phyloP scores from a whole-genome alignment of 2,113 vertebrate species.

The Chunga burmeisteri region DNA sequence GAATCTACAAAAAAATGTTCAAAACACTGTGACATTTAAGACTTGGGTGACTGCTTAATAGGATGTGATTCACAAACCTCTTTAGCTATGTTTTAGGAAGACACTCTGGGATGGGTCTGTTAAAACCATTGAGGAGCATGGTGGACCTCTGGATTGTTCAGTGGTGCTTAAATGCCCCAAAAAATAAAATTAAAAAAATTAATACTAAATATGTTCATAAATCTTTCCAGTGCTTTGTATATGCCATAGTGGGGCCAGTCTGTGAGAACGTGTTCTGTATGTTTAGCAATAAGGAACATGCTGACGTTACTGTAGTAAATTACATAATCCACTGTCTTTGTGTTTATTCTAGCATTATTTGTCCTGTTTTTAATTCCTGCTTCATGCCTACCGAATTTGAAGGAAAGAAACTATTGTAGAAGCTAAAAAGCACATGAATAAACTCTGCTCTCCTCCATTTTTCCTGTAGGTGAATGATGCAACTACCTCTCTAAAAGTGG shows the following conservation, averaged over 20 bases:
- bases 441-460: background rate
- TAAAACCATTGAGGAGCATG: background rate
- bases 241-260: background rate
- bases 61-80: background rate
- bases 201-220: background rate
- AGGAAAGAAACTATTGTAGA: background rate
- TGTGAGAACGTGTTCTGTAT: background rate
- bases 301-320: background rate
- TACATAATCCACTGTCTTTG: background rate
- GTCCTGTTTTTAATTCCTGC: background rate
- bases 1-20: background rate
- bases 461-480: constrained; percentile 52
- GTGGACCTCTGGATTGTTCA: background rate
- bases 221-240: background rate
- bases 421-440: background rate
- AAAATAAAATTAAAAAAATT: background rate
- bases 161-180: background rate
- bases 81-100: background rate
- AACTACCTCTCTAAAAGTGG: constrained; percentile 58
- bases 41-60: background rate
- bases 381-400: background rate
- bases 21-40: background rate
- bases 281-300: background rate
- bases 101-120: background rate
- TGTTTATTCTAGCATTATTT: background rate